Percentiles rank a stretch among this genome's conserved stretches.
phyloP scores from a whole-genome alignment of 2,113 vertebrate species.

The western clawed frog (Xenopus tropicalis) region UCB_Xtro_10.0 CM004443.2:55179001-55179500 shows the following conservation, averaged over 20 bases:
- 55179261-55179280: conserved; percentile 15
- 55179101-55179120: background rate
- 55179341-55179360: too few relatives aligned
- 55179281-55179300: conserved; percentile 6
- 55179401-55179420: too few relatives aligned
- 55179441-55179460: too few relatives aligned
- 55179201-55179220: conserved; percentile 14
- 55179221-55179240: conserved; percentile 14
- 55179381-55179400: too few relatives aligned
- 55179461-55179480: too few relatives aligned
- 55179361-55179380: conserved; percentile 9
- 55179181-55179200: background rate
- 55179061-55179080: conserved; percentile 7
- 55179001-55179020: background rate
- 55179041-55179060: background rate
- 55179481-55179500: too few relatives aligned
- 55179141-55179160: conserved; percentile 39
- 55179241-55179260: conserved; percentile 29
- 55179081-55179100: background rate
- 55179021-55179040: conserved; percentile 7
- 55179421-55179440: too few relatives aligned
- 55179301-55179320: conserved; percentile 25
- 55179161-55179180: conserved; percentile 5
- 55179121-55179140: background rate
- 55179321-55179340: too few relatives aligned